Conservation (phyloP, 2,888 invertebrate species). For the Sminthurinus aureus region DNA sequence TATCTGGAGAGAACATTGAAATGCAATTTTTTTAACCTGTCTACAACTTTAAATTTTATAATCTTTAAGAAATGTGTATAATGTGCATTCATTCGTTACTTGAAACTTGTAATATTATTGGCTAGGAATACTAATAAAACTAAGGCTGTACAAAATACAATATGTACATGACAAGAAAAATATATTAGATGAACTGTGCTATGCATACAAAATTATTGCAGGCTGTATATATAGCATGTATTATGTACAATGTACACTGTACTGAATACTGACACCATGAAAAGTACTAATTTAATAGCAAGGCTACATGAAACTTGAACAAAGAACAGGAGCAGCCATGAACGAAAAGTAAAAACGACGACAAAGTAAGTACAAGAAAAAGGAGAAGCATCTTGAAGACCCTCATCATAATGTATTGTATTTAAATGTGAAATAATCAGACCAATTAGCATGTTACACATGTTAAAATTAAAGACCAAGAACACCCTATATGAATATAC, state of each 20-base stretch:
- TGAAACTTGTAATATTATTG: too few relatives aligned
- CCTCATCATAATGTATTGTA: too few relatives aligned
- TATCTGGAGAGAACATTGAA: too few relatives aligned
- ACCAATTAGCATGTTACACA: constrained; percentile 8
- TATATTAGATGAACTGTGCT: background rate
- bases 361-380: too few relatives aligned
- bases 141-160: too few relatives aligned
- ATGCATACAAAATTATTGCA: background rate
- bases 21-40: too few relatives aligned
- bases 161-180: too few relatives aligned
- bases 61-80: too few relatives aligned
- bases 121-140: too few relatives aligned
- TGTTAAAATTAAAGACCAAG: background rate
- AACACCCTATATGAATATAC: too few relatives aligned
- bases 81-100: too few relatives aligned
- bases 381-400: background rate
- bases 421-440: constrained; percentile 13
- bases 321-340: background rate
- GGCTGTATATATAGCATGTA: background rate
- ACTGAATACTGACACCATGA: background rate
- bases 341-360: background rate
- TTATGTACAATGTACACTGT: background rate
- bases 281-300: constrained; percentile 11
- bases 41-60: too few relatives aligned
- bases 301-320: background rate